Conservation (phyloP, 2,797 vertebrate genomes). For the Brachyalestes nurse region DNA sequence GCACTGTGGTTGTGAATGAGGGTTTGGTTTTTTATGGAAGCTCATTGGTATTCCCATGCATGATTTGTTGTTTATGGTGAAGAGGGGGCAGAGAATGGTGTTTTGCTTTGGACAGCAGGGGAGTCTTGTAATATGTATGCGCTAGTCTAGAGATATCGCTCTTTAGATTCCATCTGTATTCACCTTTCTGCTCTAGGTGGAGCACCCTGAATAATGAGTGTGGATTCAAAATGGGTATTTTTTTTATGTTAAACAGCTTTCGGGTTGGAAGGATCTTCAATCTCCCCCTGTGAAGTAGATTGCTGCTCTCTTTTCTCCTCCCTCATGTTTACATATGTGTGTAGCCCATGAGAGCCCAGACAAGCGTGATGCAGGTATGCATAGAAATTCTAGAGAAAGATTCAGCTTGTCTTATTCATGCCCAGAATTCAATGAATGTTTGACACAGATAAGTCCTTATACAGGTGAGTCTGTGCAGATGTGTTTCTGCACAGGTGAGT, state of each 20-base stretch:
- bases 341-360: neutral
- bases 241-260: neutral
- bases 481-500: neutral
- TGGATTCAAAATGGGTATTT: too few species aligned
- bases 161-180: constrained; percentile 27
- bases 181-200: neutral
- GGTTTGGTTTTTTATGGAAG: neutral
- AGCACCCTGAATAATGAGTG: neutral
- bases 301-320: neutral
- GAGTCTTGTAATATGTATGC: neutral
- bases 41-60: neutral
- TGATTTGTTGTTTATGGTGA: neutral
- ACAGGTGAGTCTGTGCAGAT: neutral
- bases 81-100: neutral
- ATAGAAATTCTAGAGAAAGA: too few species aligned
- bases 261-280: neutral
- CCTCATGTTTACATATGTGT: neutral
- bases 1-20: neutral
- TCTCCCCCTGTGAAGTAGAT: neutral
- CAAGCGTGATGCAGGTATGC: too few species aligned
- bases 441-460: neutral
- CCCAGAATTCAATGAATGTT: too few species aligned
- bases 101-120: neutral
- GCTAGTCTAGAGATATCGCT: constrained; percentile 12
- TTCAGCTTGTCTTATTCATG: too few species aligned